A percentile compares a stretch with the other conserved stretches of the same genome.
Conservation (phyloP, 2,113 vertebrate genomes). For the Suncus etruscus region DNA sequence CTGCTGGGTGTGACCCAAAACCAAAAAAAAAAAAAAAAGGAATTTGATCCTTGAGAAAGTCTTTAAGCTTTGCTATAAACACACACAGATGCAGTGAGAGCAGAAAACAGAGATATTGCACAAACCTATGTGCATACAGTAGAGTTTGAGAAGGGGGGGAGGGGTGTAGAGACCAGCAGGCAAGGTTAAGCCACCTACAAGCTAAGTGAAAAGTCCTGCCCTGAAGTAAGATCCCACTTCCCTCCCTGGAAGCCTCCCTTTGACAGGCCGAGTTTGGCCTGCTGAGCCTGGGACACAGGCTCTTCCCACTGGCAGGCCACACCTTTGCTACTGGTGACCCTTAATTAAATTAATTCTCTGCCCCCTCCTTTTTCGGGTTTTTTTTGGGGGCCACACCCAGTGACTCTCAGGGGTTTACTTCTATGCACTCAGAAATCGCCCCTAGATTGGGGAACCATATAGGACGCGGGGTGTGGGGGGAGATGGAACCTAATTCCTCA, state of each 20-base stretch:
- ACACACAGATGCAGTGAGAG: no score
- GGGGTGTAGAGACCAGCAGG: neutral
- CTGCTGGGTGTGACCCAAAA: no score
- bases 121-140: neutral
- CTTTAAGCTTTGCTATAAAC: neutral
- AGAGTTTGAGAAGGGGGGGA: neutral
- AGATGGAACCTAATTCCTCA: no score
- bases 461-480: no score
- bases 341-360: neutral
- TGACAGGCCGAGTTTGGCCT: neutral
- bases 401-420: no score
- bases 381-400: no score
- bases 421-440: no score
- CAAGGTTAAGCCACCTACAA: neutral
- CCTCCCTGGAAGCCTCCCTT: no score
- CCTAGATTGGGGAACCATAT: no score
- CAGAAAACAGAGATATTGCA: neutral
- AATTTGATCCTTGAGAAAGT: no score
- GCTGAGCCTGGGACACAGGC: neutral
- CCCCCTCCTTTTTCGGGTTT: neutral
- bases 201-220: fast-evolving
- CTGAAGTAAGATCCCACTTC: fast-evolving
- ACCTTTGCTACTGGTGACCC: no score
- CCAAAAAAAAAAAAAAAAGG: no score
- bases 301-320: fast-evolving